These are phyloP conservation scores for Lepidocolaptes lacrymiger DNA, from an alignment of 2,797 vertebrate species.

Conservation along the genomic window DNA sequence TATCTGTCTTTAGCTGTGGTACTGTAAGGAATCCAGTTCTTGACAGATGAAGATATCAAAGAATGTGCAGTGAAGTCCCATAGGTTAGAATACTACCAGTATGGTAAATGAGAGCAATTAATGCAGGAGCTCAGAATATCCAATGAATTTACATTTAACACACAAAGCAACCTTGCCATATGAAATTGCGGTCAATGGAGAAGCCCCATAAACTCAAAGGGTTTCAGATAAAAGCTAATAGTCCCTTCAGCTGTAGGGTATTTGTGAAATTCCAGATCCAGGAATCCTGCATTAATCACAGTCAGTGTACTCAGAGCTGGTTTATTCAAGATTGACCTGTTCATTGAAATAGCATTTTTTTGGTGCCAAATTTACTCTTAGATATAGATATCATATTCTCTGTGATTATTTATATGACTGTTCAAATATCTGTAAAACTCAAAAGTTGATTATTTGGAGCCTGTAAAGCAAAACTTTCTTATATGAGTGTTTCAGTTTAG, in stretches of 20 bases:
- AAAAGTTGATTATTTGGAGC: not conserved
- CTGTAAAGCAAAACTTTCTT: not conserved
- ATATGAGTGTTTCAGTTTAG: not conserved
- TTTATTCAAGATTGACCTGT: not conserved
- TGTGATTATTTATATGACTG: not conserved
- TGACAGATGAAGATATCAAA: not conserved
- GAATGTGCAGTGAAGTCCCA: not conserved
- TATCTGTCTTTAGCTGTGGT: not conserved
- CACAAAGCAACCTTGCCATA: not conserved
- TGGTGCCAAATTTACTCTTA: not conserved
- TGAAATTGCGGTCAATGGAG: not conserved
- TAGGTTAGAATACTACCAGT: not conserved
- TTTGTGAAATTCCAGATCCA: not conserved
- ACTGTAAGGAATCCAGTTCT: not conserved
- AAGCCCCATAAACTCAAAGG: not conserved
- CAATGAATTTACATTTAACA: not conserved
- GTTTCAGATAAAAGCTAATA: not conserved
- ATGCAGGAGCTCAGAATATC: not conserved
- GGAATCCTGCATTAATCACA: not conserved
- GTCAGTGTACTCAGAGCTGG: not conserved
- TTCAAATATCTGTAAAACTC: not conserved
- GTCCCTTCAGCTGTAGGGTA: not conserved
- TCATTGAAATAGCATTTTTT: not conserved
- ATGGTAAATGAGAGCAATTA: not conserved
- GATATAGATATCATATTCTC: not conserved